A percentile compares a stretch with the other conserved stretches of the same genome.
Evolutionary conservation across 1,140 invertebrate genomes (phyloP).

Genomic region (Drosophila navojoa): DNA sequence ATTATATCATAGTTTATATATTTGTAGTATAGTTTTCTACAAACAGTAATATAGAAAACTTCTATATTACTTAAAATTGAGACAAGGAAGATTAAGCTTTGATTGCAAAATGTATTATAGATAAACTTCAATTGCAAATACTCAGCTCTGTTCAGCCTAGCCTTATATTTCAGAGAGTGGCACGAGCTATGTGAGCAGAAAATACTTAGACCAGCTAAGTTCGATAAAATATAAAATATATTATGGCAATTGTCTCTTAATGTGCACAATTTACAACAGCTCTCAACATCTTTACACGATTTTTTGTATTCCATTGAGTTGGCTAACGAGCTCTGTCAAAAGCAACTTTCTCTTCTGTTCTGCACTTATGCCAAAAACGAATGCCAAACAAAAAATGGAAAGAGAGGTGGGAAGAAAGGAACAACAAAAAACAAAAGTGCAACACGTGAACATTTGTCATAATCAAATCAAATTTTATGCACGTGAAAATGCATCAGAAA

Average conservation of each 20-base stretch:
- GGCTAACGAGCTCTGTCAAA: slow-evolving; percentile 7
- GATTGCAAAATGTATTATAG: too few relatives aligned
- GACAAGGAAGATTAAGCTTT: too few relatives aligned
- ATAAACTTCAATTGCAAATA: too few relatives aligned
- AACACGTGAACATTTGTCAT: slow-evolving; percentile 50
- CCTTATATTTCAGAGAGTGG: too few relatives aligned
- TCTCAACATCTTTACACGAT: neutral
- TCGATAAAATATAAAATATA: neutral
- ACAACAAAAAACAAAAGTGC: slow-evolving; percentile 19
- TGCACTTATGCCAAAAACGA: slow-evolving; percentile 3
- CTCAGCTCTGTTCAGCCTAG: too few relatives aligned
- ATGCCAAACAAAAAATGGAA: slow-evolving; percentile 4
- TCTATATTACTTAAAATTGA: too few relatives aligned
- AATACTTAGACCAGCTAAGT: too few relatives aligned
- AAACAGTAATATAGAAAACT: too few relatives aligned
- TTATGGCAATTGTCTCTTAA: neutral
- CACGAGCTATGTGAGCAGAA: too few relatives aligned
- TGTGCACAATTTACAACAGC: neutral
- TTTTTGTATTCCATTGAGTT: neutral
- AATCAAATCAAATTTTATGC: slow-evolving; percentile 52
- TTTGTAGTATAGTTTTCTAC: too few relatives aligned
- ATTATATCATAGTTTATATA: too few relatives aligned
- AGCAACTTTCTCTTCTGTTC: slow-evolving; percentile 7
- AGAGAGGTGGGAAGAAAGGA: neutral
- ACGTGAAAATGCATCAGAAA: slow-evolving; percentile 35